These are phyloP conservation scores for Thryonomys swinderianus DNA, from an alignment of 2,113 vertebrate genomes.

Conservation along the genomic window DNA sequence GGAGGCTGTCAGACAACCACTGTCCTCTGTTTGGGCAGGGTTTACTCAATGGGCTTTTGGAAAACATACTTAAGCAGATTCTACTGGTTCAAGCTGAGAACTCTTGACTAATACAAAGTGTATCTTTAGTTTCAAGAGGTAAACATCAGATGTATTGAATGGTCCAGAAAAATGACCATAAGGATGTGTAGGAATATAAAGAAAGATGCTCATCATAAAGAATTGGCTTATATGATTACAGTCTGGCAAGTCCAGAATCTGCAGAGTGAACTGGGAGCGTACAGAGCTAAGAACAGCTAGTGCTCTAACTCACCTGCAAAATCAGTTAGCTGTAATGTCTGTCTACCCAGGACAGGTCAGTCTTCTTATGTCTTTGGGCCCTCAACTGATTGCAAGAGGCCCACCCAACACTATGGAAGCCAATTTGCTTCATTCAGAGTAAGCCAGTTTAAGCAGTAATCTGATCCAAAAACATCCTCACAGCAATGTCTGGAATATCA, in stretches of 20 bases:
- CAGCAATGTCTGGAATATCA: background rate
- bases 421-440: background rate
- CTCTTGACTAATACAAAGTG: background rate
- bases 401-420: background rate
- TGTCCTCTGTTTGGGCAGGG: background rate
- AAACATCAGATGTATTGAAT: background rate
- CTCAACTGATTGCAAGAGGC: background rate
- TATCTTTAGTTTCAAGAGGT: slow-evolving; percentile 15
- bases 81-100: background rate
- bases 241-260: background rate
- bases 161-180: background rate
- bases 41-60: background rate
- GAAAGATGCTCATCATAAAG: background rate
- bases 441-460: slow-evolving; percentile 2
- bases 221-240: background rate
- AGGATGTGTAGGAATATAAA: background rate
- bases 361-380: background rate
- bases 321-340: background rate
- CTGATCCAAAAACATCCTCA: background rate
- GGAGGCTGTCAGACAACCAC: background rate
- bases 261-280: background rate
- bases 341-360: background rate
- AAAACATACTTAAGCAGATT: slow-evolving; percentile 7
- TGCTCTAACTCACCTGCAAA: background rate
- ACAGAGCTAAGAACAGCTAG: background rate